Evolutionary conservation across 64 coral and sea anemone genomes (phyloP).

Genomic region (Actinia equina): DNA sequence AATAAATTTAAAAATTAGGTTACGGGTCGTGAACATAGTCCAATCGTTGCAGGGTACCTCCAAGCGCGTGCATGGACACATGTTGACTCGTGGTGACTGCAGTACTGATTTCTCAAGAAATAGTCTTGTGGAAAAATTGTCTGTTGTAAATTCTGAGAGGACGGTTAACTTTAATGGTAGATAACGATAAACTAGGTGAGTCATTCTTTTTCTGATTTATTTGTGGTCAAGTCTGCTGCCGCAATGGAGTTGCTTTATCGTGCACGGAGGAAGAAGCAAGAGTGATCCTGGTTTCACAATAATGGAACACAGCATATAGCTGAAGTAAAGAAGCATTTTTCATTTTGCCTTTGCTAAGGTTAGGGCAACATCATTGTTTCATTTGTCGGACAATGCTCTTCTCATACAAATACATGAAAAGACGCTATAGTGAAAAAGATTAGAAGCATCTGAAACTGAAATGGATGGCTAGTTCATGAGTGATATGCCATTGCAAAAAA

Average conservation of each 20-base stretch:
- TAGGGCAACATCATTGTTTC: not conserved
- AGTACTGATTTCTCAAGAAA: not conserved
- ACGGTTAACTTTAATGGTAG: not conserved
- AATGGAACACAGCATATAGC: not conserved
- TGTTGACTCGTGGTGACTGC: not conserved
- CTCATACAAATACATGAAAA: not conserved
- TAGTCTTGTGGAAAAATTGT: not conserved
- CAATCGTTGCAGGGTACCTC: slow-evolving; percentile 4
- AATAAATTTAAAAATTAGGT: not conserved
- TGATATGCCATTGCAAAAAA: not conserved
- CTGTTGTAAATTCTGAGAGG: not conserved
- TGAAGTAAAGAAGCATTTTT: not conserved
- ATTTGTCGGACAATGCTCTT: not conserved
- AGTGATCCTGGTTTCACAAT: not conserved
- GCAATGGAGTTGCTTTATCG: not conserved
- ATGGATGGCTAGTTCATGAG: not conserved
- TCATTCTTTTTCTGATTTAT: not conserved
- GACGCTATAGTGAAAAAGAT: not conserved
- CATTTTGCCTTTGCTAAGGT: not conserved
- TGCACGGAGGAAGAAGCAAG: not conserved
- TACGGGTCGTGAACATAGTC: not conserved
- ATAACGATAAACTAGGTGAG: not conserved
- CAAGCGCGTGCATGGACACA: not conserved
- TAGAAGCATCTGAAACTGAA: not conserved
- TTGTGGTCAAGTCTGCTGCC: not conserved